Evolutionary conservation across 2,113 vertebrate species (phyloP), one percentile per base, ranked within the genome.

Genomic region (Melierax canorus): DNA sequence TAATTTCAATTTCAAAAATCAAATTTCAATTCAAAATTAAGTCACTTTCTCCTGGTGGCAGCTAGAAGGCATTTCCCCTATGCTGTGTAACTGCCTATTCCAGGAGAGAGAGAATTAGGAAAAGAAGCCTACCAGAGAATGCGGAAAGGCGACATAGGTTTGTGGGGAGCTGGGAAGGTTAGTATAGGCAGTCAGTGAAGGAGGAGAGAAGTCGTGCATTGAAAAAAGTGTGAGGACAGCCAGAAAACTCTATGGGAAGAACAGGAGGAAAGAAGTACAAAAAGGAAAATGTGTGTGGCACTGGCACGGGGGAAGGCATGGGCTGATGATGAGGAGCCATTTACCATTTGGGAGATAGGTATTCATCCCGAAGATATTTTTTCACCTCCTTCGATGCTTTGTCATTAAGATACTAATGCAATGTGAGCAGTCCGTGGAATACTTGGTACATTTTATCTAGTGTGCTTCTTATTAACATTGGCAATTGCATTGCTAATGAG

Each of bases 341-440:
- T 56, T 51, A 23, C 29, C 12, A 2, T 21, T 58, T 48, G 69
- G 26, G 12, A 74, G 43, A 9, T 7, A 10, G 0, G 0, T 4
- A 2, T 32, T 45, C 36, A 41, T 50, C 11, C 29, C 30, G 23
- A 55, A 55, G 43, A 6, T 55, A 6, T 6, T 72, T 93, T 79
- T 39, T 53, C 14, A n/a, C 10, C 14, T 58, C 11, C 14, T 77
- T 4, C 9, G 9, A 3, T 43, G 10, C 20, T 59, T 32, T 63
- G 23, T 73, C 38, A 12, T 72, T 18, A 6, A 85, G 39, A 19
- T 15, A 4, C 22, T 39, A 34, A 26, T 34, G 23, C 30, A 45
- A 7, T 5, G 8, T 51, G 30, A 56, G 36, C 14, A 41, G 3
- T 38, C 19, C 0, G 2, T 23, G 45, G 26, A 58, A 71, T 19